A percentile compares a stretch with the other conserved stretches of the same genome.
phyloP scores from a whole-genome alignment of 1,140 invertebrate genomes.

The Steinernema feltiae region DNA sequence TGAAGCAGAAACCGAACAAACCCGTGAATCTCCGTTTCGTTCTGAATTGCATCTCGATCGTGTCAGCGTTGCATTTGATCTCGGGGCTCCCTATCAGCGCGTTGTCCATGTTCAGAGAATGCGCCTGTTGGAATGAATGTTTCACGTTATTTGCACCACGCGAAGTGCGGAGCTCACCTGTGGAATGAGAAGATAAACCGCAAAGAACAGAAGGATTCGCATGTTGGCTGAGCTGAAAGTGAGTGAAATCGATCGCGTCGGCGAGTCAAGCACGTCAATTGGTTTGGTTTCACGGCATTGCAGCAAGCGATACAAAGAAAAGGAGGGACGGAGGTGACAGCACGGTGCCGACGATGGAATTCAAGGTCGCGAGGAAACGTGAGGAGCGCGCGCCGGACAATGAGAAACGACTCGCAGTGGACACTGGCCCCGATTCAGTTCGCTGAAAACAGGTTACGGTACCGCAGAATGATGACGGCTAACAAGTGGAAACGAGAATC shows the following conservation, averaged over 20 bases:
- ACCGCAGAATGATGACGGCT: background rate
- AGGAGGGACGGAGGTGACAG: background rate
- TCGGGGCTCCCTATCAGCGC: conserved; percentile 46
- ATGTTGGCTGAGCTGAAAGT: background rate
- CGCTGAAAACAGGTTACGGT: conserved; percentile 1
- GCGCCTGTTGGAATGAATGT: too few relatives aligned
- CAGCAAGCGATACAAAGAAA: background rate
- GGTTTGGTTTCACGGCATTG: background rate
- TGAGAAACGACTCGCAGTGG: background rate
- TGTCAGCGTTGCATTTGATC: conserved; percentile 53
- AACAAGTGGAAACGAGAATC: background rate
- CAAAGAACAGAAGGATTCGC: background rate
- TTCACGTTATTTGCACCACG: too few relatives aligned
- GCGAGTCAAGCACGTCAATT: background rate
- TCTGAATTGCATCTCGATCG: conserved; percentile 55
- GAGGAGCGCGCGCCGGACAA: background rate
- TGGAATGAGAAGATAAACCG: background rate
- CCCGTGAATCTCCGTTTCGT: conserved; percentile 51
- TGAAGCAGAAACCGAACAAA: conserved; percentile 19
- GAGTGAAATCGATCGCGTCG: background rate
- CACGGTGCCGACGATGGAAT: background rate
- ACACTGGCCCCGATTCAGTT: too few relatives aligned
- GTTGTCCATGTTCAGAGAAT: conserved; percentile 37
- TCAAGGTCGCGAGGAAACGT: background rate
- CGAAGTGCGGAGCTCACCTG: background rate